Base-by-base conservation (phyloP, 2,113 vertebrate genomes). In the Platichthys flesus region DNA sequence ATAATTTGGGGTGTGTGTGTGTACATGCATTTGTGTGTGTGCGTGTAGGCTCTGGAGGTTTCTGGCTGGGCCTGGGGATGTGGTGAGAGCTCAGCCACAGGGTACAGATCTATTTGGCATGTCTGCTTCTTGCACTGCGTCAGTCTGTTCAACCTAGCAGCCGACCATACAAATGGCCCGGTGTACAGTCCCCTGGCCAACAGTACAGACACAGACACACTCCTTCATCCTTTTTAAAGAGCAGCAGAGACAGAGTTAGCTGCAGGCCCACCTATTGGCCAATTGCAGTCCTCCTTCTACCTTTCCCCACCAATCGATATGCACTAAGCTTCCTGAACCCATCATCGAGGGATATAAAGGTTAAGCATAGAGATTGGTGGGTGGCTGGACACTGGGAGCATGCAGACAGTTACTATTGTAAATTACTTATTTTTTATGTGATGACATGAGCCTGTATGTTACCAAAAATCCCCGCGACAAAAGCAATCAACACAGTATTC, bases 41-140 rank as follows among this genome's bases (percentile, higher is more conserved):
- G 70, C 31, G 69, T 24, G 12, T 83, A 81, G 77, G 61, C 85
- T 88, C 74, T 55, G 64, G 81, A 83, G 84, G 77, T 58, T 74
- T 88, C 78, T 79, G 61, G 55, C 64, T 4, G 9, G 69, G 81
- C 82, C 82, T 69, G 37, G 49, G 74, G 84, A 83, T 76, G 67
- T 57, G 79, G 84, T n/a, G 78, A 54, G 74, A 88, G 79, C 84
- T 90, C 78, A 88, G 88, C 84, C 89, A 91, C 79, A 23, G 76
- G 88, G 82, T 88, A 91, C 78, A 24, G 76, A 94, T 94, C 84
- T 77, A 95, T 94, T 79, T 10, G 66, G 20, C 51, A n/a, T 52
- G 51, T 52, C 51, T 52, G 51, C 51, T n/a, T n/a, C 20, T 52
- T n/a, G 51, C 51, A n/a, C 16, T 52, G 45, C 45, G 20, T 54